Evolutionary conservation across 2,888 invertebrate genomes (phyloP), one percentile per base, ranked within the genome.

Genomic region (Alviniconcha strummeri): DNA sequence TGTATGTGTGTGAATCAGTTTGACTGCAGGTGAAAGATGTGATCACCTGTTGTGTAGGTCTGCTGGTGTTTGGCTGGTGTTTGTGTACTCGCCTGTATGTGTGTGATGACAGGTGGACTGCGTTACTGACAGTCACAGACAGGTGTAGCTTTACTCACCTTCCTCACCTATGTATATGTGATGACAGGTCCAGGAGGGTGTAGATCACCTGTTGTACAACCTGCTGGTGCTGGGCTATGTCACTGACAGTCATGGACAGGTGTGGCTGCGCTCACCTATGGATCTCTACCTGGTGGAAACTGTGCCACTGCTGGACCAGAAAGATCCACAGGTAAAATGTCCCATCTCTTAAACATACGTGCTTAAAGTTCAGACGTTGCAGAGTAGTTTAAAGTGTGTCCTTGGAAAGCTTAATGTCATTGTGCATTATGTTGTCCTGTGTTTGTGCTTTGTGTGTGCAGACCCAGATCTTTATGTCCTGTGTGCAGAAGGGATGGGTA

Each of bases 281-380:
- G 91, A 92, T 83, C 86, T 91, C n/a, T 92, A 92, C 82, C 83
- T 92, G 54, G 87, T 92, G 15, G 92, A 92, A 84, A 89, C 89
- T 36, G 88, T 91, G 88, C 92, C 92, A 17, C 80, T 90, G 5
- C 56, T 85, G 67, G 77, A 83, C 75, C 64, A 71, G 64, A 84
- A 64, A 79, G 80, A 15, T 5, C 57, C 82, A 13, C 80, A 74
- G 82, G 84, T 85, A 64, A 69, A 54, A 13, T 36, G 36, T 36
- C 36, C 36, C 36, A 36, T 36, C 36, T 36, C 36, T 36, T 36
- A 36, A 36, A 36, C 36, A 36, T 36, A 36, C 0, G 3, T 36
- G 36, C 36, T 36, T 36, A 36, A 36, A 36, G 36, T 36, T 36
- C 36, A 36, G 36, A 36, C 36, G 0, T 36, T 3, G 3, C 36